phyloP scores from a whole-genome alignment of 2,797 vertebrate genomes.

The Yasuhikotakia modesta region DNA sequence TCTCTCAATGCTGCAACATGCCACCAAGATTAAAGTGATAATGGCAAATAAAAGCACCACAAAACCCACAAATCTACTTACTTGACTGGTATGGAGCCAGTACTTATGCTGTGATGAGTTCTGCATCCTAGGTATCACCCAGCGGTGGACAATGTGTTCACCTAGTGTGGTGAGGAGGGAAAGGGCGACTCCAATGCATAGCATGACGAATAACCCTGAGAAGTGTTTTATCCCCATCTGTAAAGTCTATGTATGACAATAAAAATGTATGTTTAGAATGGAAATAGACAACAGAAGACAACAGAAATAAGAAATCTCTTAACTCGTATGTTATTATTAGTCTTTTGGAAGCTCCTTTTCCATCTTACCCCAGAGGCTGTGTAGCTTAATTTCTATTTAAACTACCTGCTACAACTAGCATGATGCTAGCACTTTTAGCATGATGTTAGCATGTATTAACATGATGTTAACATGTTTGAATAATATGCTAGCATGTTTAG shows the following conservation, averaged over 20 bases:
- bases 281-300: background rate
- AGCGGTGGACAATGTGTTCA: slow-evolving; percentile 90
- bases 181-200: slow-evolving; percentile 90
- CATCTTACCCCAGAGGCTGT: no score
- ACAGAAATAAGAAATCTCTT: background rate
- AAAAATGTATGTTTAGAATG: slow-evolving; percentile 28
- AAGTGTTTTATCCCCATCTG: slow-evolving; percentile 99
- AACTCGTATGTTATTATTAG: no score
- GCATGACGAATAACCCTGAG: slow-evolving; percentile 96
- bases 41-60: slow-evolving; percentile 21
- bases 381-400: no score
- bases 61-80: slow-evolving; percentile 65
- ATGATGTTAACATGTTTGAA: no score
- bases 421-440: no score
- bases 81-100: slow-evolving; percentile 99
- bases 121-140: slow-evolving; percentile 90
- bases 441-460: no score
- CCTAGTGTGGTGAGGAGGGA: slow-evolving; percentile 93
- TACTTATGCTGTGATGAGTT: slow-evolving; percentile 90
- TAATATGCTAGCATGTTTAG: no score
- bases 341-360: no score
- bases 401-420: no score
- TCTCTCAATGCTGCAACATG: slow-evolving; percentile 12
- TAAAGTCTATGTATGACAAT: slow-evolving; percentile 80
- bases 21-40: slow-evolving; percentile 18